Percentiles rank a stretch among this genome's conserved stretches.
phyloP scores from a whole-genome alignment of 2,888 invertebrate genomes.

The Miltochrista miniata region DNA sequence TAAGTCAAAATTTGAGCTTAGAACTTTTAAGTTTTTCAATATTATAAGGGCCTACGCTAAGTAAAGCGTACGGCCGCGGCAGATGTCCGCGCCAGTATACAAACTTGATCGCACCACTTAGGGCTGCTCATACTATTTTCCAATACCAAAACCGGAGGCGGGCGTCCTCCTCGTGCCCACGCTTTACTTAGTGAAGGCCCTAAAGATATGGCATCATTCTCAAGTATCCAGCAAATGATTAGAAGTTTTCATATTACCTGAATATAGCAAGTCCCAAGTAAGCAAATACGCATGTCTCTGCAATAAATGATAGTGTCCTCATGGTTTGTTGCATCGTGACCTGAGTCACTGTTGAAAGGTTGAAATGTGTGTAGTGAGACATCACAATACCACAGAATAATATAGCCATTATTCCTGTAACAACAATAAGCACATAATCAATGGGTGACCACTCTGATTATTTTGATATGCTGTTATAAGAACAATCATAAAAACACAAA shows the following conservation, averaged over 20 bases:
- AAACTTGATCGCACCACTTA: no score
- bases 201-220: no score
- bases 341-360: constrained; percentile 98
- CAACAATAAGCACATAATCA: not conserved
- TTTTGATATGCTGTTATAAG: not conserved
- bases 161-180: no score
- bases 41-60: no score
- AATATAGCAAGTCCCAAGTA: constrained; percentile 96
- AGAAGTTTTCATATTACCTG: constrained; percentile 52
- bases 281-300: constrained; percentile 99
- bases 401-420: constrained; percentile 98
- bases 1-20: no score
- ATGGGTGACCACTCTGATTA: not conserved
- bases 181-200: no score
- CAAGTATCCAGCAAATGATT: no score
- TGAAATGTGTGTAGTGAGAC: constrained; percentile 99
- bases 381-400: constrained; percentile 99
- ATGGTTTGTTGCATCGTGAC: constrained; percentile 99
- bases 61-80: no score
- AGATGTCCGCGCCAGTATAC: no score
- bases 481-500: not conserved
- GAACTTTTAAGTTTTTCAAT: no score
- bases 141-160: no score
- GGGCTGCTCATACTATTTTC: no score
- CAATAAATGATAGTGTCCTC: constrained; percentile 98